Evolutionary conservation across 2,797 vertebrate species (phyloP).

Genomic region (Cuniculus paca): DNA sequence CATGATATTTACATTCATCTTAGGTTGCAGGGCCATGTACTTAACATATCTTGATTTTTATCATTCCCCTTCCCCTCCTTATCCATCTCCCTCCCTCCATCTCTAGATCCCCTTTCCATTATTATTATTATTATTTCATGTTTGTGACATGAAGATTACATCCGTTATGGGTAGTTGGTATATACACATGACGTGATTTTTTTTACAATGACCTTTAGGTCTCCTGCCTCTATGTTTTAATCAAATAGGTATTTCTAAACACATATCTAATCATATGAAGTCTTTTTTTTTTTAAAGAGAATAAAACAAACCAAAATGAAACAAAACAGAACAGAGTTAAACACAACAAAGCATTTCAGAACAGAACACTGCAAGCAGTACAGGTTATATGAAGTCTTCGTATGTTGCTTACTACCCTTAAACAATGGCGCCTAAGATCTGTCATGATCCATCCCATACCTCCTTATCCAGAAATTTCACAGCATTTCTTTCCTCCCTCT

Average conservation of each 20-base stretch:
- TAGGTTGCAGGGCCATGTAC: background rate
- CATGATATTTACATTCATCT: background rate
- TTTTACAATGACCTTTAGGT: background rate
- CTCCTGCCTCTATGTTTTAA: background rate
- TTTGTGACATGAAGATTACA: background rate
- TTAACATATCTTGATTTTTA: background rate
- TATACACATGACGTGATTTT: background rate
- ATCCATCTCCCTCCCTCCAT: background rate
- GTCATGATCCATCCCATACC: background rate
- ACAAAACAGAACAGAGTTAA: too few relatives aligned
- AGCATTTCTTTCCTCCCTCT: background rate
- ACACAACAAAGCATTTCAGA: too few relatives aligned
- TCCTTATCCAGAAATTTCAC: background rate
- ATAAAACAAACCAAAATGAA: too few relatives aligned
- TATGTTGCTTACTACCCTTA: background rate
- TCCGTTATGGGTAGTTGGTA: background rate
- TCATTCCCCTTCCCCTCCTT: background rate
- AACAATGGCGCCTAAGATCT: background rate
- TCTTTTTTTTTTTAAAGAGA: too few relatives aligned
- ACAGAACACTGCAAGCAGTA: too few relatives aligned
- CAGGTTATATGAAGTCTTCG: background rate
- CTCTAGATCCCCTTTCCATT: background rate
- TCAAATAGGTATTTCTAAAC: constrained; percentile 17
- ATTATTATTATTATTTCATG: background rate
- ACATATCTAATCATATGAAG: background rate